These are phyloP conservation scores for Pica pica DNA, from an alignment of 2,113 vertebrate genomes.

Conservation along the genomic window DNA sequence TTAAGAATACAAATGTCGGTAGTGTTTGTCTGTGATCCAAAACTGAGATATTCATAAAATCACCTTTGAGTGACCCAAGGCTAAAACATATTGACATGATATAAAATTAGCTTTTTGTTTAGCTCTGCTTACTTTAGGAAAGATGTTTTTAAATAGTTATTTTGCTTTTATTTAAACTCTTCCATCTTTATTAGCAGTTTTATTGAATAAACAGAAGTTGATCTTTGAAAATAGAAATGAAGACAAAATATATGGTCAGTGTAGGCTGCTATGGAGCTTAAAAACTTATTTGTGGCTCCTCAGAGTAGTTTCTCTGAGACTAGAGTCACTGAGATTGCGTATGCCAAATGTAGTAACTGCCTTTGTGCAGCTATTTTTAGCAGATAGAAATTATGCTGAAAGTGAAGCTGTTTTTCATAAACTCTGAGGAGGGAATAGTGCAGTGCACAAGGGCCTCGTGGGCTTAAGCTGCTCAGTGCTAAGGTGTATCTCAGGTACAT, in stretches of 20 bases:
- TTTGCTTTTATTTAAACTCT: background rate
- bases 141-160: background rate
- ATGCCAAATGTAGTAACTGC: background rate
- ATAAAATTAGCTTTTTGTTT: background rate
- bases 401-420: background rate
- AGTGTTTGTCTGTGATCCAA: background rate
- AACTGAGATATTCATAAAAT: background rate
- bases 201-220: background rate
- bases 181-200: background rate
- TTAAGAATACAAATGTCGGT: background rate
- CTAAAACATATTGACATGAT: background rate
- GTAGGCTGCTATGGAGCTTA: background rate
- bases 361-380: background rate
- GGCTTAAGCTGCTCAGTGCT: background rate
- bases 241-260: background rate
- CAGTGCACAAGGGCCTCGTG: accelerated
- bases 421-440: background rate
- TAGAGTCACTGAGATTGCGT: background rate
- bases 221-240: background rate
- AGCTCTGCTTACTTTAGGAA: background rate
- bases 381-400: background rate
- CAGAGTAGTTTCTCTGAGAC: background rate
- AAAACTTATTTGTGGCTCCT: background rate
- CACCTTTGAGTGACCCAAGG: background rate
- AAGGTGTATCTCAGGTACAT: background rate